Conservation (phyloP, 2,113 vertebrate genomes). For the Vidua chalybeata region DNA sequence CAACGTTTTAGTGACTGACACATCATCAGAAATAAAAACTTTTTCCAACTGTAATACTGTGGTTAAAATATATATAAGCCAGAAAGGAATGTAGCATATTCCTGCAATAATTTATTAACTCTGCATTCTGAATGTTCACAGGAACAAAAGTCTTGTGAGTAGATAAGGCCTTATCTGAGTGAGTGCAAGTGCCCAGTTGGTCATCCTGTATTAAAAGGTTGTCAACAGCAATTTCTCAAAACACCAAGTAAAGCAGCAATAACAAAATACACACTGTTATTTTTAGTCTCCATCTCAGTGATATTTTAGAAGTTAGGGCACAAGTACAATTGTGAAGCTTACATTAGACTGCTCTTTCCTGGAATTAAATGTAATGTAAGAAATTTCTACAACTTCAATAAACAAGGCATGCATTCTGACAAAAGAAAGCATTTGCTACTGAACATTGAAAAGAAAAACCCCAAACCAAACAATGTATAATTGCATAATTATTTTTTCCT, state of each 20-base stretch:
- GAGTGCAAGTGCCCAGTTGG: background rate
- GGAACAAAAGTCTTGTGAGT: background rate
- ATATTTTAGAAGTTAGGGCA: background rate
- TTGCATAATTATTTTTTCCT: background rate
- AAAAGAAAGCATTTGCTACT: background rate
- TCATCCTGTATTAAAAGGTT: background rate
- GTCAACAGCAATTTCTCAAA: background rate
- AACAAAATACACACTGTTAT: background rate
- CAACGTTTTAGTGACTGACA: background rate
- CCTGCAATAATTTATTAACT: background rate
- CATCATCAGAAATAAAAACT: background rate
- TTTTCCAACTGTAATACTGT: background rate
- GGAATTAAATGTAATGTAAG: background rate
- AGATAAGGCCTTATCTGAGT: constrained; percentile 9
- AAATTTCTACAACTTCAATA: background rate
- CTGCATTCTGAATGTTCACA: background rate
- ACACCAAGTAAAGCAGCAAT: background rate
- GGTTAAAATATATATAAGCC: background rate
- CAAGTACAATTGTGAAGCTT: background rate
- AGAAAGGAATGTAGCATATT: background rate
- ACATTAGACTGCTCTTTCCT: background rate
- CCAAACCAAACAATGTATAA: background rate
- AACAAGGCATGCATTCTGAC: background rate
- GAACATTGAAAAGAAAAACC: background rate
- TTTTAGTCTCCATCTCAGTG: background rate